Evolutionary conservation across 2,797 vertebrate genomes (phyloP), one percentile per base, ranked within the genome.

Genomic region (Borostomias antarcticus): DNA sequence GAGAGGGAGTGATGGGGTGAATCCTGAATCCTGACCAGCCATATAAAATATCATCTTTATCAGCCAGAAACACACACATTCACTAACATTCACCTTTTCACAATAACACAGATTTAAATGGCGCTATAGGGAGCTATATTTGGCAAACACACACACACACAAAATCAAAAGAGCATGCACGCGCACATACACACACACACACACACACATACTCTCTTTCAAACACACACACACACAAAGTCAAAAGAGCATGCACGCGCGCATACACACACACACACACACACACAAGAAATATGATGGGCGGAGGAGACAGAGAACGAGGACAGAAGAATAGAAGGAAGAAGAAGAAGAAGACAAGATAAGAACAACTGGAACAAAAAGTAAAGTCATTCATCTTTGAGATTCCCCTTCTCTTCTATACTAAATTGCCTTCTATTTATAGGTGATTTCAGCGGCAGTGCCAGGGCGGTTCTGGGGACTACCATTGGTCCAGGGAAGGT

Each of bases 351-450:
- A 28, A 25, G 56, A 4, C 30, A 58, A 79, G 80, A 79, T 76
- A 75, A 82, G 70, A 73, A 30, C 48, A n/a, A 62, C 74, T 64
- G 73, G 69, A 79, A 85, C 65, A 75, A 82, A 37, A 73, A 80
- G 66, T 72, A 73, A 77, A 83, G 73, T 77, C 82, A 85, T 86
- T 86, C 77, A 85, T 88, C 77, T 88, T n/a, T 76, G 68, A 76
- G 78, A 80, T 74, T 70, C 73, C 66, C 68, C 69, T 65, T 75
- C 66, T 58, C 68, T 67, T 71, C 73, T 60, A 52, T n/a, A 47
- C 83, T 80, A 82, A 88, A 85, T 79, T 79, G 70, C 68, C 66
- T 81, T 61, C 86, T 89, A 89, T 89, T 86, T 86, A 88, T 87
- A 86, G 81, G 68, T 66, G 61, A 71, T 79, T 63, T 28, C 69